phyloP scores from a whole-genome alignment of 2,113 vertebrate species.

The Silurus glanis region DNA sequence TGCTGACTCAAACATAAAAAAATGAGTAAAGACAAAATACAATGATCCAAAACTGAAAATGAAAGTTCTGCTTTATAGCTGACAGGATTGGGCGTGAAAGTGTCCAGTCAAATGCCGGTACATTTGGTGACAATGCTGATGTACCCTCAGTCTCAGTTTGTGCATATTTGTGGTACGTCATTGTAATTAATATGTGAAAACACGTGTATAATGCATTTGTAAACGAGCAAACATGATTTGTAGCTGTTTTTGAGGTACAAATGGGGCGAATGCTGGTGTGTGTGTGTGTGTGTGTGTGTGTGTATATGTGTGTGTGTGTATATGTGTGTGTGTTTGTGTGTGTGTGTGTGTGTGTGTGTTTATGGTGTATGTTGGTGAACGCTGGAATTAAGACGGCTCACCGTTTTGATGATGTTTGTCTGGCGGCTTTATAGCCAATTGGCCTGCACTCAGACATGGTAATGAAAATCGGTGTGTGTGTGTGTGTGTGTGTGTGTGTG shows the following conservation, averaged over 20 bases:
- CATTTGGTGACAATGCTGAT: not conserved
- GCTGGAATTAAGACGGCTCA: not conserved
- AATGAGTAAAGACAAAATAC: not conserved
- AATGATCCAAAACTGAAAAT: not conserved
- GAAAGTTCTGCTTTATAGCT: not conserved
- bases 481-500: too few relatives aligned
- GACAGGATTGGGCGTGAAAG: not conserved
- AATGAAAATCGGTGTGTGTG: not conserved
- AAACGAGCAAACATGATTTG: not conserved
- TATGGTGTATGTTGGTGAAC: too few relatives aligned
- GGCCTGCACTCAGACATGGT: slow-evolving; percentile 15
- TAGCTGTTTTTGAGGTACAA: not conserved
- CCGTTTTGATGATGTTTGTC: not conserved
- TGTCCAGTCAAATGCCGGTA: not conserved
- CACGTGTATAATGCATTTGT: not conserved
- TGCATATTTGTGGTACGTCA: too few relatives aligned
- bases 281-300: not conserved
- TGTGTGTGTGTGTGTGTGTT: too few relatives aligned
- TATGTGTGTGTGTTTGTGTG: too few relatives aligned
- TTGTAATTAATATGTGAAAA: not conserved
- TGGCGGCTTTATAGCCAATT: not conserved
- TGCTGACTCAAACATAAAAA: not conserved
- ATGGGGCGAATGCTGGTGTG: not conserved
- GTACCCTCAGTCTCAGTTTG: not conserved
- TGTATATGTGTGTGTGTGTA: too few relatives aligned